Evolutionary conservation across 1,140 invertebrate genomes (phyloP).

Genomic region (Papilio helenus): DNA sequence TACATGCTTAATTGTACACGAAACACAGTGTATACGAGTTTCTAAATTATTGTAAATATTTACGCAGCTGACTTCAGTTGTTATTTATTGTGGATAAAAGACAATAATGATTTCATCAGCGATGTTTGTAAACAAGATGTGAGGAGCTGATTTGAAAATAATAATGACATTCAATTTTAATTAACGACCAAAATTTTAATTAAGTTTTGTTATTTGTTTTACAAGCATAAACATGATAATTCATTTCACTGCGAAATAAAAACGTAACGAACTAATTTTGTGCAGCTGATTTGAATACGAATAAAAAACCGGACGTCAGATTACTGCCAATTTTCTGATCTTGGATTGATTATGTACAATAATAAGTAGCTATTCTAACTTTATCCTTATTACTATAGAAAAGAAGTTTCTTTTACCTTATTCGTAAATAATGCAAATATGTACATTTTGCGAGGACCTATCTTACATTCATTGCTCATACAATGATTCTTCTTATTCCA

Average conservation of each 20-base stretch:
- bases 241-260: not conserved
- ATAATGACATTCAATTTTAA: too few species aligned
- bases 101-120: too few species aligned
- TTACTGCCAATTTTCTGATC: not conserved
- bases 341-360: not conserved
- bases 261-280: not conserved
- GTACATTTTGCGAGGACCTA: not conserved
- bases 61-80: too few species aligned
- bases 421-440: slow-evolving; percentile 4
- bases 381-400: not conserved
- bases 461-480: not conserved
- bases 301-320: not conserved
- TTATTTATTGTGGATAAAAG: too few species aligned
- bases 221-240: not conserved
- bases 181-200: too few species aligned
- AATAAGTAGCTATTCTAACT: not conserved
- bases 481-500: not conserved
- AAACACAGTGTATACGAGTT: too few species aligned
- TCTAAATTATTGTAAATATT: too few species aligned
- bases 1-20: too few species aligned
- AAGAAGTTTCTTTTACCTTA: not conserved
- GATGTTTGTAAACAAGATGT: not conserved
- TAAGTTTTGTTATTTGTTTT: too few species aligned
- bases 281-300: not conserved
- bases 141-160: not conserved